phyloP scores from a whole-genome alignment of 2,113 vertebrate species.

The Centropus bengalensis region DNA sequence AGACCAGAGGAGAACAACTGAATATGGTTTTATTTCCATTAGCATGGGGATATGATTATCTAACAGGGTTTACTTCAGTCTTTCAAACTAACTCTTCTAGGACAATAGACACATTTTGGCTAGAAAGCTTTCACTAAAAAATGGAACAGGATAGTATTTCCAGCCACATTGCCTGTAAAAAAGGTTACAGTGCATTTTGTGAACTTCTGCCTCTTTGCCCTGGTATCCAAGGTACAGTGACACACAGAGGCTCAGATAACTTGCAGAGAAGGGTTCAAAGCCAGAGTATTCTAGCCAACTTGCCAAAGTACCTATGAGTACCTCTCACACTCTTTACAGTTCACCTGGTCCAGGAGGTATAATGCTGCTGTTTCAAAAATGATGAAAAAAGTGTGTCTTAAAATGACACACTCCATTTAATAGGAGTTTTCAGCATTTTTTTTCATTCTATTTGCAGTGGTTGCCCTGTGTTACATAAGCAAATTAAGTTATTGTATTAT shows the following conservation, averaged over 20 bases:
- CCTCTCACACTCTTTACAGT: background rate
- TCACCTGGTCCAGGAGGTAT: background rate
- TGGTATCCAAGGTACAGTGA: background rate
- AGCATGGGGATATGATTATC: background rate
- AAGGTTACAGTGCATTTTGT: background rate
- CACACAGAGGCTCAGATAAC: background rate
- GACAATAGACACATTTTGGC: background rate
- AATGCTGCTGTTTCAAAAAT: background rate
- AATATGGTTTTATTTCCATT: background rate
- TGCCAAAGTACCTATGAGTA: background rate
- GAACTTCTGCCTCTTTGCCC: background rate
- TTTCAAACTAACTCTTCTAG: background rate
- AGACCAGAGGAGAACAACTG: background rate
- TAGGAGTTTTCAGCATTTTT: fast-evolving
- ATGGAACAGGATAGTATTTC: background rate
- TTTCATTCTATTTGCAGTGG: background rate
- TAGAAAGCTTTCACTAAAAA: background rate
- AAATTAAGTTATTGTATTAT: background rate
- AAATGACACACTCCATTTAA: background rate
- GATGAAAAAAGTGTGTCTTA: background rate
- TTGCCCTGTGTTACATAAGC: background rate
- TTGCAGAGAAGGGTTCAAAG: background rate
- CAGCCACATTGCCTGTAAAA: background rate
- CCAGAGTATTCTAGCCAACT: background rate
- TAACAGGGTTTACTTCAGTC: background rate